A percentile compares a stretch with the other conserved stretches of the same genome.
Conservation (phyloP, 2,113 vertebrate species). For the Eidolon helvum region DNA sequence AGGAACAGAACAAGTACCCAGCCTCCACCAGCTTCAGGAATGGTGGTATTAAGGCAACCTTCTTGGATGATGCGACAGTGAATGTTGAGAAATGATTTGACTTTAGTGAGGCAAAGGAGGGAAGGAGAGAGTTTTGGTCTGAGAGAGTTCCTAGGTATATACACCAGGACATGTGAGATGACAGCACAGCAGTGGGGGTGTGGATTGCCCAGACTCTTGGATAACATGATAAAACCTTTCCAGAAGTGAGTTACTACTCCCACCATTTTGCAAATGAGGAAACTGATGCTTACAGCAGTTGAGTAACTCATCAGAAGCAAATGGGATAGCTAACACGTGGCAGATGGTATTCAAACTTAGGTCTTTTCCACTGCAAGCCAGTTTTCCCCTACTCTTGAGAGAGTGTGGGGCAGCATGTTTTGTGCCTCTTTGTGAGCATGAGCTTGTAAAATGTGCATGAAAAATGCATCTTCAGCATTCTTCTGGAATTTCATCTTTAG, state of each 20-base stretch:
- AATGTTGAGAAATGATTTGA: neutral
- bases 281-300: neutral
- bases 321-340: neutral
- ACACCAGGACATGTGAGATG: accelerated
- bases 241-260: neutral
- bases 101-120: neutral
- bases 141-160: neutral
- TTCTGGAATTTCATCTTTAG: neutral
- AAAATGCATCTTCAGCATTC: neutral
- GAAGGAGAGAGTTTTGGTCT: neutral
- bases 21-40: neutral
- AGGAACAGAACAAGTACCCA: neutral
- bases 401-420: accelerated
- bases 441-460: too few relatives aligned
- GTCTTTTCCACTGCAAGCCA: neutral
- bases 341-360: neutral
- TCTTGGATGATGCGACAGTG: neutral
- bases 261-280: neutral
- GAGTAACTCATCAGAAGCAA: neutral
- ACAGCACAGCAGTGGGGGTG: accelerated
- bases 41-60: too few relatives aligned
- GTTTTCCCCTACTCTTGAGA: neutral
- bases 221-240: neutral
- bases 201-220: neutral
- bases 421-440: too few relatives aligned